These are phyloP conservation scores for Mola mola DNA, from an alignment of 2,113 vertebrate genomes.

Conservation along the genomic window DNA sequence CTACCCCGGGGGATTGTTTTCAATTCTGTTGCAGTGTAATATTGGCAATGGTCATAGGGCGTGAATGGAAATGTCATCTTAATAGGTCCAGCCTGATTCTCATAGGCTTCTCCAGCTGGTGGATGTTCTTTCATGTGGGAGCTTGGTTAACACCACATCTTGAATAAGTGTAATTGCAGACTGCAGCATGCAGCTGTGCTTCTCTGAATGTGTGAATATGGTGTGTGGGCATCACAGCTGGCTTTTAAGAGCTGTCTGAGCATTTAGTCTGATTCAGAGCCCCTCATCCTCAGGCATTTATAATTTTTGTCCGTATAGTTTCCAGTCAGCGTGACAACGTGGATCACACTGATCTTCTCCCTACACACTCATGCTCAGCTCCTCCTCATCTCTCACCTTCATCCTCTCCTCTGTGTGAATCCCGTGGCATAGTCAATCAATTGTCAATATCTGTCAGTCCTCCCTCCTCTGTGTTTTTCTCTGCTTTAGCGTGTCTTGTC, in stretches of 20 bases:
- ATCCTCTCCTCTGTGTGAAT: constrained; percentile 34
- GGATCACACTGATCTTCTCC: constrained; percentile 32
- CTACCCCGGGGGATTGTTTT: too few relatives aligned
- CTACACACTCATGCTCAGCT: not conserved
- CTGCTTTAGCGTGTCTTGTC: constrained; percentile 23
- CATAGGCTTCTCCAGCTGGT: not conserved
- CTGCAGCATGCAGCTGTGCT: constrained; percentile 7
- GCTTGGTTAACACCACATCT: constrained; percentile 16
- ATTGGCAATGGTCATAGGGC: too few relatives aligned
- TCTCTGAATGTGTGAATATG: constrained; percentile 27
- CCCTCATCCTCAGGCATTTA: constrained; percentile 5
- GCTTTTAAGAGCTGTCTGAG: constrained; percentile 37
- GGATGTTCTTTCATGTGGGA: not conserved
- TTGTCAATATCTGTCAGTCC: constrained; percentile 32
- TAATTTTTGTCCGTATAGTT: constrained; percentile 34
- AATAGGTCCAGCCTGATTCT: too few relatives aligned
- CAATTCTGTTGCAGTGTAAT: too few relatives aligned
- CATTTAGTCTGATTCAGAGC: constrained; percentile 40
- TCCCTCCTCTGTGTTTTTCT: constrained; percentile 15
- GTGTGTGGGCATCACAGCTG: constrained; percentile 54
- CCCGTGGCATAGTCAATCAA: constrained; percentile 38
- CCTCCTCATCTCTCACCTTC: constrained; percentile 17
- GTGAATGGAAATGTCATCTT: too few relatives aligned
- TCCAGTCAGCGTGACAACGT: constrained; percentile 12
- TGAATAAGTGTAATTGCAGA: constrained; percentile 22